Base-by-base conservation (phyloP, 1,140 invertebrate genomes). In the Hormaphis cornu region DNA sequence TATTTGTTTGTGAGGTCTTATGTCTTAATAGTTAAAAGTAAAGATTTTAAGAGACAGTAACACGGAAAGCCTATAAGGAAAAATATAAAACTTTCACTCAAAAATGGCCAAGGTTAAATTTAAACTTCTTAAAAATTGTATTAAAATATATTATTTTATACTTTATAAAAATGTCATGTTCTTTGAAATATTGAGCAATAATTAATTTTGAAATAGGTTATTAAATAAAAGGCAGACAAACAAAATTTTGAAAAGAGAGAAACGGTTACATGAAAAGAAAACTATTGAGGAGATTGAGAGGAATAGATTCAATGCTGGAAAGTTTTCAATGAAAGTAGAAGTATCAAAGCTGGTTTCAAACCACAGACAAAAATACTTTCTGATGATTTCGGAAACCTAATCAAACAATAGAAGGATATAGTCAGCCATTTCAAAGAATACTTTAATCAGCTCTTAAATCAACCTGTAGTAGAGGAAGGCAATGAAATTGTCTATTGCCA, bases 181-280 rank as follows among this genome's bases (percentile, higher is more conserved):
- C n/a, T n/a, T n/a, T n/a, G n/a, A n/a, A n/a, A n/a, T n/a, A n/a
- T n/a, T n/a, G n/a, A n/a, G n/a, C n/a, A n/a, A n/a, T n/a, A n/a
- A n/a, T n/a, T n/a, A n/a, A n/a, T n/a, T n/a, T n/a, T n/a, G n/a
- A n/a, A n/a, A n/a, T n/a, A n/a, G n/a, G n/a, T n/a, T n/a, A n/a
- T n/a, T n/a, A n/a, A n/a, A n/a, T n/a, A 33, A 33, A 33, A 33
- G 37, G 37, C 10, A 40, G 44, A 20, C 44, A 20, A 46, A 46
- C n/a, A 20, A 22, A 54, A 54, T 33, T 35, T 35, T 54, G 18
- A 54, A n/a, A 9, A 54, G 52, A 54, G 18, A 54, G 18, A 54
- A 54, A 54, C 52, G 52, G 9, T 35, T 54, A 12, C 52, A 54
- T 33, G 52, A 54, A 54, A 54, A 54, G 26, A 54, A 35, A 54